Conservation (phyloP, 2,888 invertebrate species). For the Parthenolecanium corni region DNA sequence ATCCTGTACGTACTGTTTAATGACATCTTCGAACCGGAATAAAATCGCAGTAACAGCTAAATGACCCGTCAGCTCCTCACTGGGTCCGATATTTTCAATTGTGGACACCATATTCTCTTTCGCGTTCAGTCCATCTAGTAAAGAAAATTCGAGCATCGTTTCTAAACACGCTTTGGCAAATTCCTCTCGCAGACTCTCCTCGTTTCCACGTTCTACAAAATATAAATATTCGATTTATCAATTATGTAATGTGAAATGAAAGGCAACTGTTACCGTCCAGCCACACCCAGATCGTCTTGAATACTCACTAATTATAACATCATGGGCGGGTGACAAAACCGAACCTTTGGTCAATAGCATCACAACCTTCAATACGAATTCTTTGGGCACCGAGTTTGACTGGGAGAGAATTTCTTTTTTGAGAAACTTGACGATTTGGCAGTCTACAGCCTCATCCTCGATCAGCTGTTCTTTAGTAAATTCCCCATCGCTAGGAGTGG, state of each 20-base stretch:
- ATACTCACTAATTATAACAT: constrained; percentile 30
- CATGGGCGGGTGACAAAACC: constrained; percentile 53
- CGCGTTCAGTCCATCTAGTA: constrained; percentile 55
- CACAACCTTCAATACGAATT: constrained; percentile 71
- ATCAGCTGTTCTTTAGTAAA: constrained; percentile 45
- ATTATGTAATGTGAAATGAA: background rate
- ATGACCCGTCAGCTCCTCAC: constrained; percentile 41
- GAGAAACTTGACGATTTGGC: constrained; percentile 67
- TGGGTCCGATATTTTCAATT: background rate
- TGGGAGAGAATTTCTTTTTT: constrained; percentile 71
- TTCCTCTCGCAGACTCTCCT: constrained; percentile 69
- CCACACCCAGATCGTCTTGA: background rate
- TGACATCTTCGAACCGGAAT: constrained; percentile 84
- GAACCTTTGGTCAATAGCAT: constrained; percentile 74
- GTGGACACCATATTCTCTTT: constrained; percentile 38
- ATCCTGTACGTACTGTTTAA: constrained; percentile 75
- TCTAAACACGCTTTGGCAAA: constrained; percentile 95
- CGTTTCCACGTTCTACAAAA: constrained; percentile 29
- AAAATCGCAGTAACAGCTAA: constrained; percentile 83
- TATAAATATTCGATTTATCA: background rate
- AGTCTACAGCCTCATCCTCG: constrained; percentile 68
- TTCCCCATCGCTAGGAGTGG: constrained; percentile 36
- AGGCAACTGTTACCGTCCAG: background rate
- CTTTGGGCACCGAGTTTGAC: constrained; percentile 62
- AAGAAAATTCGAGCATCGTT: constrained; percentile 84